Evolutionary conservation across 2,113 vertebrate genomes (phyloP).

Genomic region (Nycticryphes semicollaris): DNA sequence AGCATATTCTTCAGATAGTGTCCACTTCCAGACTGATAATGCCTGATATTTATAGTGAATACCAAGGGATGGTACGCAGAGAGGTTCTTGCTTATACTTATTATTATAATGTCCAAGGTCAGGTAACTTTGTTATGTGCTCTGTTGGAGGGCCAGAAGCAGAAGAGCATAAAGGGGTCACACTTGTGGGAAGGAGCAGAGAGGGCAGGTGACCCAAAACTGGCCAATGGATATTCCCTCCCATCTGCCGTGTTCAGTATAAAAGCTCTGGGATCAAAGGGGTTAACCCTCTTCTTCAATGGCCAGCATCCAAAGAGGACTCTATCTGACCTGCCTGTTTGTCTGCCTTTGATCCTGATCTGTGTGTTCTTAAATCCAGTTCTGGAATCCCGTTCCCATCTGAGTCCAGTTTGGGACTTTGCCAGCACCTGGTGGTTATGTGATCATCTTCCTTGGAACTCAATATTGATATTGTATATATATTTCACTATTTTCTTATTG

Average conservation of each 20-base stretch:
- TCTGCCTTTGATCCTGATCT: neutral
- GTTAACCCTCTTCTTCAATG: neutral
- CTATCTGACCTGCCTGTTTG: neutral
- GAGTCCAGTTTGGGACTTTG: neutral
- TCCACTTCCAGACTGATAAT: neutral
- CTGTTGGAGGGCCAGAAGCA: neutral
- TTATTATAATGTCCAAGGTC: neutral
- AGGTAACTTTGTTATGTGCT: neutral
- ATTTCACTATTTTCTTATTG: neutral
- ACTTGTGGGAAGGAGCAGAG: neutral
- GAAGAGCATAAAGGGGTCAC: neutral
- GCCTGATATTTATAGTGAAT: neutral
- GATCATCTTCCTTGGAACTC: neutral
- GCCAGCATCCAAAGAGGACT: neutral
- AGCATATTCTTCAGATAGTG: neutral
- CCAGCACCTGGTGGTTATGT: neutral
- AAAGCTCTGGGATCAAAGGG: neutral
- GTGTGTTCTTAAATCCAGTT: neutral
- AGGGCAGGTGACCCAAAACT: neutral
- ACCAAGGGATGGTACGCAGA: neutral
- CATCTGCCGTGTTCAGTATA: neutral
- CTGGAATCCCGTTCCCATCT: neutral
- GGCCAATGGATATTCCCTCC: neutral
- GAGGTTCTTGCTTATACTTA: neutral
- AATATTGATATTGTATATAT: neutral